Conservation (phyloP, 1,140 invertebrate species). For the Leptoteleia sp. region DNA sequence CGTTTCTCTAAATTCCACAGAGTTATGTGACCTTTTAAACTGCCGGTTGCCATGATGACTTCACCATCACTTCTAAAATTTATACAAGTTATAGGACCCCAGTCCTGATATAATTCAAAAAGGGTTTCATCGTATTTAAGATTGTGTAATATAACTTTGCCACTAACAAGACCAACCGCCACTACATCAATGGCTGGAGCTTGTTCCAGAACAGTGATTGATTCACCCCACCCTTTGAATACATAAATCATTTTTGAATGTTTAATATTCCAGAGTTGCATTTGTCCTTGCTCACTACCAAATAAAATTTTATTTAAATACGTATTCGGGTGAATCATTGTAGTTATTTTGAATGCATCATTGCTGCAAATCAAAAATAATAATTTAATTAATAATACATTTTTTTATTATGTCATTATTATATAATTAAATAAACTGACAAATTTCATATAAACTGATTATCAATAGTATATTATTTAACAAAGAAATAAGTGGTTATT, state of each 20-base stretch:
- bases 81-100: slow-evolving; percentile 92
- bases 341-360: slow-evolving; percentile 88
- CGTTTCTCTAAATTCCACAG: slow-evolving; percentile 96
- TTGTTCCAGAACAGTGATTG: slow-evolving; percentile 88
- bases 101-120: slow-evolving; percentile 94
- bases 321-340: slow-evolving; percentile 92
- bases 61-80: slow-evolving; percentile 93
- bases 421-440: too few relatives aligned
- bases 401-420: too few relatives aligned
- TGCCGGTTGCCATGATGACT: slow-evolving; percentile 93
- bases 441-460: too few relatives aligned
- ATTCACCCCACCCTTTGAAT: slow-evolving; percentile 89
- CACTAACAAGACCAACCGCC: slow-evolving; percentile 91
- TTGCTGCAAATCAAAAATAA: slow-evolving; percentile 73
- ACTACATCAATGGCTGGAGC: slow-evolving; percentile 95
- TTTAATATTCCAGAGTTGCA: slow-evolving; percentile 96
- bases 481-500: too few relatives aligned
- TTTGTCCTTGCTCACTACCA: slow-evolving; percentile 91
- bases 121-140: slow-evolving; percentile 92
- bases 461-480: too few relatives aligned
- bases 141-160: slow-evolving; percentile 94
- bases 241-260: slow-evolving; percentile 89
- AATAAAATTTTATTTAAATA: slow-evolving; percentile 98
- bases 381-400: too few relatives aligned
- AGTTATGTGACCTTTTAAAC: slow-evolving; percentile 89